Evolutionary conservation across 1,140 invertebrate genomes (phyloP).

Genomic region (Cyrtorhinus lividipennis): DNA sequence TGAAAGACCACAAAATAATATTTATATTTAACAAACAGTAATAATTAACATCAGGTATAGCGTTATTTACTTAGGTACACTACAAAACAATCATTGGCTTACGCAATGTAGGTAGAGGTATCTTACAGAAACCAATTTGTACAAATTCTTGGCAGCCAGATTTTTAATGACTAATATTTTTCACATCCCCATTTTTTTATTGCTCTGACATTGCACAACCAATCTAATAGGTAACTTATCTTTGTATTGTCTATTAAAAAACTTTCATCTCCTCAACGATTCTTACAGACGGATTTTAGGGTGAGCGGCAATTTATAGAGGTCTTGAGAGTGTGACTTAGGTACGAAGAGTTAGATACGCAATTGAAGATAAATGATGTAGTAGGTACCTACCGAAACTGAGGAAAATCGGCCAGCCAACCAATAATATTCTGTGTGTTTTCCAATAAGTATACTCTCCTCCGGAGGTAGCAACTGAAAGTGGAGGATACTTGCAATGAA

Average conservation of each 20-base stretch:
- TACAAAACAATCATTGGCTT: slow-evolving; percentile 10
- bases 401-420: too few species aligned
- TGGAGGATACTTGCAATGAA: too few species aligned
- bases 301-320: slow-evolving; percentile 19
- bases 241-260: neutral
- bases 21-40: neutral
- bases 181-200: slow-evolving; percentile 20
- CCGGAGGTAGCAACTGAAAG: too few species aligned
- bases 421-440: too few species aligned
- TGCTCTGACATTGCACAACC: slow-evolving; percentile 21
- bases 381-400: too few species aligned
- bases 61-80: too few species aligned
- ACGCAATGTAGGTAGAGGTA: slow-evolving; percentile 12
- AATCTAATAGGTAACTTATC: slow-evolving; percentile 10
- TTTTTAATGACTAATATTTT: neutral
- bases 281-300: slow-evolving; percentile 5
- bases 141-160: slow-evolving; percentile 15
- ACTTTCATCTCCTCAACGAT: neutral
- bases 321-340: too few species aligned
- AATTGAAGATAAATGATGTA: too few species aligned
- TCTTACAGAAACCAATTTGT: slow-evolving; percentile 1
- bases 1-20: neutral
- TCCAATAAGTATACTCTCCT: too few species aligned
- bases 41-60: neutral
- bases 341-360: too few species aligned